Evolutionary conservation across 1,140 invertebrate genomes (phyloP).

Genomic region (Papilio glaucus): DNA sequence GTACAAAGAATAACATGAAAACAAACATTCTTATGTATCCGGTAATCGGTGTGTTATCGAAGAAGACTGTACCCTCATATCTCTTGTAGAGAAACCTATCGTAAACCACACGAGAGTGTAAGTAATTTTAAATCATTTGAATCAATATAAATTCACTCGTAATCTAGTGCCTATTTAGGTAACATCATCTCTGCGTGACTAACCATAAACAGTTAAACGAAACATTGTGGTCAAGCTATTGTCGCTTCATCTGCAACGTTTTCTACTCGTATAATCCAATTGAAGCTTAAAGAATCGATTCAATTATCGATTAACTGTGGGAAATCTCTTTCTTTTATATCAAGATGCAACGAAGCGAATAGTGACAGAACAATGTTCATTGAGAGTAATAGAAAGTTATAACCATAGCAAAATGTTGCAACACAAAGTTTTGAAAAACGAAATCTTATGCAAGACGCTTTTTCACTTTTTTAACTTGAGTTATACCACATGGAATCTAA

Average conservation of each 20-base stretch:
- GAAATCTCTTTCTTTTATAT: not conserved
- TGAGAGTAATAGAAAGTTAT: not conserved
- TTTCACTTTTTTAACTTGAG: too few relatives aligned
- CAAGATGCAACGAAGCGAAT: not conserved
- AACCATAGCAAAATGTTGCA: not conserved
- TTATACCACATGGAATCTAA: too few relatives aligned
- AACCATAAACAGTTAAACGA: not conserved
- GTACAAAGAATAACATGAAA: too few relatives aligned
- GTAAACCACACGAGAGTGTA: too few relatives aligned
- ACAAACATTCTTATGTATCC: too few relatives aligned
- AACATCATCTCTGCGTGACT: not conserved
- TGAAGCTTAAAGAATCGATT: conserved; percentile 12
- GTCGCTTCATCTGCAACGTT: not conserved
- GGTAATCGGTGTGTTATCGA: too few relatives aligned
- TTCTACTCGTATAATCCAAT: not conserved
- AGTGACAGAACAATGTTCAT: too few relatives aligned
- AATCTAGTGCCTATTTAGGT: not conserved
- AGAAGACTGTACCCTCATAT: too few relatives aligned
- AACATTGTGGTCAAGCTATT: not conserved
- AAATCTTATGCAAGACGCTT: too few relatives aligned
- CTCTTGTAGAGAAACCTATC: too few relatives aligned
- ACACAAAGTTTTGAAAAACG: too few relatives aligned
- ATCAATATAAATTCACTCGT: not conserved
- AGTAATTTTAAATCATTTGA: too few relatives aligned
- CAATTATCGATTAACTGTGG: not conserved